Base-by-base conservation (phyloP, 2,113 vertebrate genomes). In the Atherinomorus stipes region DNA sequence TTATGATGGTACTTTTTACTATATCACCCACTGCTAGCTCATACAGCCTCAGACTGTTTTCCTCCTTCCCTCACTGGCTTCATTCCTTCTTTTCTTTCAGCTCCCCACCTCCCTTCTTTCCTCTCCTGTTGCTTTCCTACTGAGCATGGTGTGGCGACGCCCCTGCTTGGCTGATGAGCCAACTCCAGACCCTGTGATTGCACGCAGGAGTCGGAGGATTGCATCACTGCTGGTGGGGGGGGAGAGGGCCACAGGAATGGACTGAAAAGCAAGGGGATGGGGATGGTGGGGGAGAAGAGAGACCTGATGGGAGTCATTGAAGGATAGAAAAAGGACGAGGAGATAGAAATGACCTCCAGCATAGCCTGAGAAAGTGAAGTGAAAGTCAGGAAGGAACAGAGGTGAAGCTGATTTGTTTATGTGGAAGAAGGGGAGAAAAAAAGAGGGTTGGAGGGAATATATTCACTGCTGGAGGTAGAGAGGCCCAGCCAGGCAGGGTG, bases 191-290 rank as follows among this genome's bases (percentile, higher is more conserved):
- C 78, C 84, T 84, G 88, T 80, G 90, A 94, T 94, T 94, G 93
- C 93, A 74, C 56, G 67, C 88, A 86, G 89, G 89, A 92, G 90
- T 90, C 74, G 34, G 72, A 78, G 90, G 80, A 94, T 94, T 94
- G 93, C 93, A 93, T 94, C 93, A 94, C 90, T 81, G 91, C 74
- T 85, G 87, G 89, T 84, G 76, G 88, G 80, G 88, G 80, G 89
- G 84, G 89, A 88, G 84, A 90, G 84, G 18, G 85, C 88, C 88
- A 85, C 86, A 88, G 89, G 87, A 92, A 91, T 88, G 81, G 80
- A 80, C 84, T 76, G 61, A 64, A 63, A 49, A 66, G 19, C 31
- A 26, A 40, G 31, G 59, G 21, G 19, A 22, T 23, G 57, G 50
- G 68, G 22, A n/a, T 44, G 7, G 18, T 68, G 11, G 31, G 21